Base-by-base conservation (phyloP, 2,113 vertebrate species). In the human region DNA sequence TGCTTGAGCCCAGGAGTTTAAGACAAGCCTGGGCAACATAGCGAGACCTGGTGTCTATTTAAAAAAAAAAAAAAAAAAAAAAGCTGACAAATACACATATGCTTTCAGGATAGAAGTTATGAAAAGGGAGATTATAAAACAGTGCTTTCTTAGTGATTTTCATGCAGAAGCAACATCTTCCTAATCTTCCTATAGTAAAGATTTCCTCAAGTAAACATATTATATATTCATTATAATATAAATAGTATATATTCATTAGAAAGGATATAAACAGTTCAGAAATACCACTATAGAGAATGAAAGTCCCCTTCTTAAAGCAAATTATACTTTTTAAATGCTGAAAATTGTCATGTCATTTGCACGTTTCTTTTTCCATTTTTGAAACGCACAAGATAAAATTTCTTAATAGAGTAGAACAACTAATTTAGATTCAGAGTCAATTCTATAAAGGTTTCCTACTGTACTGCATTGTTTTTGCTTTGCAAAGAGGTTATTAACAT, bases 241-340 rank as follows among this genome's bases (percentile, higher is more conserved):
- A 30, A 64, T 80, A 64, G 25, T 52, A 35, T 66, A 45, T 57
- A 66, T 32, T 96, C n/a, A 64, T 57, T 64, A 64, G 27, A 84
- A 95, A 95, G 94, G 35, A 61, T 79, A 52, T 79, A 90, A 95
- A 35, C 35, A 88, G n/a, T 93, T 88, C 10, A 55, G 81, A 84
- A 82, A 85, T 93, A 27, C 86, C 66, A 30, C n/a, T 32, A 32
- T 22, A 75, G 72, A 93, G 50, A 90, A 20, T 79, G 50, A 82
- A 97, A 89, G 27, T 68, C 16, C 40, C 23, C 73, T 96, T 91
- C 61, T 87, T 94, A 89, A 75, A 91, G 86, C 68, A 93, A 90
- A 70, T 78, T 73, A 30, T 93, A 80, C 82, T 92, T 81, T 89
- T 3, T 73, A 93, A 94, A 92, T 86, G 27, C 22, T 90, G 84